These are phyloP conservation scores for Diglossa cyanea DNA, from an alignment of 2,797 vertebrate species.

Conservation along the genomic window DNA sequence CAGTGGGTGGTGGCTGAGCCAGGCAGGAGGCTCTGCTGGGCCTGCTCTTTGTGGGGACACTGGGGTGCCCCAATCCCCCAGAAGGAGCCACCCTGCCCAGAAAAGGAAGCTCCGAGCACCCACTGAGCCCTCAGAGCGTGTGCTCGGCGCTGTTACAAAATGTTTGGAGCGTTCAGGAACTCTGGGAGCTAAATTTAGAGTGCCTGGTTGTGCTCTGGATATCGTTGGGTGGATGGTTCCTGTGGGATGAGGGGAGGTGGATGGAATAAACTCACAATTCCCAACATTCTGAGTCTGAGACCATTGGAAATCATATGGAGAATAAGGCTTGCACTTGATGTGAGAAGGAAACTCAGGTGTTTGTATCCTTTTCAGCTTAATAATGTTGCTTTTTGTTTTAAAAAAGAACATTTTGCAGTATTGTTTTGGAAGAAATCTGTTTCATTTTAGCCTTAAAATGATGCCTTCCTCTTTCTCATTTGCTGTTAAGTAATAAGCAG, in stretches of 20 bases:
- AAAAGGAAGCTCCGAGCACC: conserved; percentile 48
- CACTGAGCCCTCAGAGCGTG: conserved; percentile 11
- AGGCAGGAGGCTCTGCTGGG: conserved; percentile 37
- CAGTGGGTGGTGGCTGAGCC: conserved; percentile 40
- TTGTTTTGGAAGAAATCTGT: background rate
- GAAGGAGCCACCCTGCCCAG: conserved; percentile 59
- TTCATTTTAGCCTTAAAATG: background rate
- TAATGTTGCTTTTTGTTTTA: background rate
- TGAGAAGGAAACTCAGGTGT: background rate
- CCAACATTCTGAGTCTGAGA: background rate
- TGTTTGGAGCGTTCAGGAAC: background rate
- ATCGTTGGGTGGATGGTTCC: background rate
- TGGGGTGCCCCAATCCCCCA: conserved; percentile 52
- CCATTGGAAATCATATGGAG: background rate
- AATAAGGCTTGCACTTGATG: background rate
- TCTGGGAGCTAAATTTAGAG: conserved; percentile 47
- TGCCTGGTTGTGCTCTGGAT: background rate
- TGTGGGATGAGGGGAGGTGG: background rate
- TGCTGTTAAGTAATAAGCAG: conserved; percentile 19
- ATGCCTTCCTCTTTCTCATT: background rate
- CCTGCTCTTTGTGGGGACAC: background rate
- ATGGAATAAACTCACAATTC: background rate
- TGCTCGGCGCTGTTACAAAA: background rate
- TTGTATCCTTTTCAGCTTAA: background rate
- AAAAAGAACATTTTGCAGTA: background rate